Base-by-base conservation (phyloP, 2,888 invertebrate genomes). In the Caradrina kadenii region DNA sequence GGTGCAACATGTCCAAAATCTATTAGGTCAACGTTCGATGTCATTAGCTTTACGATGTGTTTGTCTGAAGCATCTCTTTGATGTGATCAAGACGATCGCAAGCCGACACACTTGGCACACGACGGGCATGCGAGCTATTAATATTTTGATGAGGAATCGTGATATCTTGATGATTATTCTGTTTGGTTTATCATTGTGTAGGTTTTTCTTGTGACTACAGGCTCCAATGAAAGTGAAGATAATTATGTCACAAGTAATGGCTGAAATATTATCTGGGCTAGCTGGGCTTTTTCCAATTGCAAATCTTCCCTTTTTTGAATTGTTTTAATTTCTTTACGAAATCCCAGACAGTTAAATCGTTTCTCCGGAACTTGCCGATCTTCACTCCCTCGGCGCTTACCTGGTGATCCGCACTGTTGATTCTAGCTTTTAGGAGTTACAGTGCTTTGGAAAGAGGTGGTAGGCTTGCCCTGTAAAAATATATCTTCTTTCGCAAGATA, bases 71-170 rank as follows among this genome's bases (percentile, higher is more conserved):
- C 82, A 81, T 86, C 86, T 84, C 88, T 92, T 91, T 91, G 89
- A 90, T 86, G 85, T 83, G 82, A 80, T 74, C 76, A 76, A 81
- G 81, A 79, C 54, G 62, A 56, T 82, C 82, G 79, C 74, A 81
- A 82, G 78, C 76, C 86, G 93, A 86, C 93, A 93, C 89, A 93
- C 87, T 93, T 93, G 93, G 93, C 93, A 93, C 72, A 39, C 45
- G 15, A 15, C 35, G 67, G 19, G 56, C 31, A 58, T 35, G 53
- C 52, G 31, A 21, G 65, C 81, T 71, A 77, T 72, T 74, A 78
- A 83, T 83, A 81, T 81, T 78, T 81, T 75, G 74, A 83, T 77
- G 78, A 75, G 67, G 54, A 82, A 83, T 82, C 53, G 39, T 26
- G 58, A 63, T 79, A 80, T 84, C 65, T 60, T 72, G 50, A 66